Conservation (phyloP, 2,888 invertebrate species). For the Pollenia labialis region DNA sequence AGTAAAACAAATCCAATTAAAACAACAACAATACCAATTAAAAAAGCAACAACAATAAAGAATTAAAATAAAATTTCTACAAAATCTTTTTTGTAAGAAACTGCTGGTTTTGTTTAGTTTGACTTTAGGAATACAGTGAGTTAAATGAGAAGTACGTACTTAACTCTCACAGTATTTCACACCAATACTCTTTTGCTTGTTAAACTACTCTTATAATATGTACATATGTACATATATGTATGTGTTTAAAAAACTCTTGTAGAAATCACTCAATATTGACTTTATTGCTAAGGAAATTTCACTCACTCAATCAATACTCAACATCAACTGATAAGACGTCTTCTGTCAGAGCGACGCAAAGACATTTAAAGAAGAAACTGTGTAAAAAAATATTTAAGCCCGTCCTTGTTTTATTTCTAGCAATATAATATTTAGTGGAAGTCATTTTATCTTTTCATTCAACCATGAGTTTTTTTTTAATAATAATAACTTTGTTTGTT, state of each 20-base stretch:
- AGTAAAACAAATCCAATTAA: conserved; percentile 28
- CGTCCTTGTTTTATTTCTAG: conserved; percentile 45
- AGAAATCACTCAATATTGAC: conserved; percentile 40
- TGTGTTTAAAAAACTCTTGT: background rate
- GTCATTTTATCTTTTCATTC: conserved; percentile 21
- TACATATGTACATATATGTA: background rate
- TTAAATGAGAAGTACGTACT: background rate
- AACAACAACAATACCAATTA: conserved; percentile 14
- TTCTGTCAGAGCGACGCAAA: conserved; percentile 7
- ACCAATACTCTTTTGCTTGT: background rate
- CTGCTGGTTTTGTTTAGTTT: background rate
- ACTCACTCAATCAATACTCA: conserved; percentile 46
- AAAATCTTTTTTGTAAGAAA: background rate
- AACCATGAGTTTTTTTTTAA: conserved; percentile 10
- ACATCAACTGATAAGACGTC: conserved; percentile 53
- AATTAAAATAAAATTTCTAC: background rate
- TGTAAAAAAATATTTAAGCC: conserved; percentile 26
- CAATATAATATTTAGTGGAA: no score
- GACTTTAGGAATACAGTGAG: conserved; percentile 1
- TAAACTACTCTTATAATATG: background rate
- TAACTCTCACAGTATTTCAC: background rate
- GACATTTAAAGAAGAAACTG: background rate
- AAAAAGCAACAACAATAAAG: conserved; percentile 1
- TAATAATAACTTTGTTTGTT: no score
- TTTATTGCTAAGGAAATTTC: conserved; percentile 24